Percentiles rank a stretch among this genome's conserved stretches.
Evolutionary conservation across 2,888 invertebrate genomes (phyloP).

Genomic region (Leptinotarsa peninsularis): DNA sequence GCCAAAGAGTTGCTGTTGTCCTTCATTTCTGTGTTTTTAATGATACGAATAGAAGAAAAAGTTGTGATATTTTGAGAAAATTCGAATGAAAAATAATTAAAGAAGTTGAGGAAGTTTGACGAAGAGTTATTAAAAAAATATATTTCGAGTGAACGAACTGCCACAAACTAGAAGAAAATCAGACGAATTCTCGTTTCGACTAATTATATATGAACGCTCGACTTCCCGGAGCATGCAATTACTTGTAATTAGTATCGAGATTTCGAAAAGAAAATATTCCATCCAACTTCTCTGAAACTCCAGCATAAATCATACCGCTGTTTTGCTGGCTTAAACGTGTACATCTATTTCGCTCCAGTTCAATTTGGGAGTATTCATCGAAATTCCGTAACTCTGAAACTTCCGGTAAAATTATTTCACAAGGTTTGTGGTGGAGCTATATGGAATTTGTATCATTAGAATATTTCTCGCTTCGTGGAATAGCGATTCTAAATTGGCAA

Average conservation of each 20-base stretch:
- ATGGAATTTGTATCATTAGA: background rate
- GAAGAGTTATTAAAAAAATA: no score
- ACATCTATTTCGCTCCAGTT: slow-evolving; percentile 10
- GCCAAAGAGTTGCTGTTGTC: no score
- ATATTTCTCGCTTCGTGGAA: slow-evolving; percentile 1
- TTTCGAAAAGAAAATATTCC: background rate
- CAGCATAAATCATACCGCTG: background rate
- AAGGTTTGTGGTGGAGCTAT: slow-evolving; percentile 1
- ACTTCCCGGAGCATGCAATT: background rate
- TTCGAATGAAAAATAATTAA: no score
- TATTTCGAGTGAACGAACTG: no score
- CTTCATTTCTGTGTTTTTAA: no score
- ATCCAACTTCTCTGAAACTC: background rate
- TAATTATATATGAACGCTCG: background rate
- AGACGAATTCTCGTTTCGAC: background rate
- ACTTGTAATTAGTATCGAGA: background rate
- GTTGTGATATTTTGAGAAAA: no score
- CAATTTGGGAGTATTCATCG: slow-evolving; percentile 23
- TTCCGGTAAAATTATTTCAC: slow-evolving; percentile 19
- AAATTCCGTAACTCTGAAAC: slow-evolving; percentile 20
- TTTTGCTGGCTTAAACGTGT: slow-evolving; percentile 11
- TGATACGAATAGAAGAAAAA: no score
- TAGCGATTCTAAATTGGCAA: background rate
- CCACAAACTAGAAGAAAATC: background rate
- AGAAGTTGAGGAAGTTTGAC: no score